Percentiles rank a stretch among this genome's conserved stretches.
These are phyloP conservation scores for Sebastes cheni DNA, from an alignment of 2,797 vertebrate genomes.

Conservation along the genomic window DNA sequence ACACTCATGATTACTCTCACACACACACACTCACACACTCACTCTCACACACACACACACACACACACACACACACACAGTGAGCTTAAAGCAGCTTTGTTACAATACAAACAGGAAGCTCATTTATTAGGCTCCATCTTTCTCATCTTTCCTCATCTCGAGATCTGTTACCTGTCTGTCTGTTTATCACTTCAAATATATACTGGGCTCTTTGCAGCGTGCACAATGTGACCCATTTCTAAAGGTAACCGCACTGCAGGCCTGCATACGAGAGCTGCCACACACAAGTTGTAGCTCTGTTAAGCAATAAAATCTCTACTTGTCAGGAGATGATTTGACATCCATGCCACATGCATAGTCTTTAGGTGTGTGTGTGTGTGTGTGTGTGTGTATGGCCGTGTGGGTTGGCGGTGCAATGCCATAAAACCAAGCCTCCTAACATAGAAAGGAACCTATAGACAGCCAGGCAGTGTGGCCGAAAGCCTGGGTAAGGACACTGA, in stretches of 20 bases:
- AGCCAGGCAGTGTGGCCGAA: neutral
- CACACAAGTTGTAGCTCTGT: slow-evolving; percentile 3
- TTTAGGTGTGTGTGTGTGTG: neutral
- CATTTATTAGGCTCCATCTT: slow-evolving; percentile 14
- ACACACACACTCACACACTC: neutral
- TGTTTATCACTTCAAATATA: neutral
- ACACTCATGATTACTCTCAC: neutral
- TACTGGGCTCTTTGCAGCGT: neutral
- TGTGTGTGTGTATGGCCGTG: neutral
- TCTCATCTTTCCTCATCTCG: neutral
- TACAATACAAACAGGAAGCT: slow-evolving; percentile 2
- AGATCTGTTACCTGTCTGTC: neutral
- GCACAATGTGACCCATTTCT: slow-evolving; percentile 32
- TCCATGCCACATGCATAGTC: neutral
- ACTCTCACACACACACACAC: neutral
- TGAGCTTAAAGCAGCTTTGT: neutral
- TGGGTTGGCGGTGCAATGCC: neutral
- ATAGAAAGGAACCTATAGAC: neutral
- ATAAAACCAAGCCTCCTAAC: neutral
- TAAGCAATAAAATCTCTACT: slow-evolving; percentile 2
- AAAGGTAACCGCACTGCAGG: slow-evolving; percentile 7
- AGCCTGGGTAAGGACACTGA: neutral
- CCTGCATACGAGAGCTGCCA: neutral
- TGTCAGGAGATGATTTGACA: slow-evolving; percentile 2
- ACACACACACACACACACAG: neutral